phyloP scores from a whole-genome alignment of 2,113 vertebrate species.

The Actinemys pallida region DNA sequence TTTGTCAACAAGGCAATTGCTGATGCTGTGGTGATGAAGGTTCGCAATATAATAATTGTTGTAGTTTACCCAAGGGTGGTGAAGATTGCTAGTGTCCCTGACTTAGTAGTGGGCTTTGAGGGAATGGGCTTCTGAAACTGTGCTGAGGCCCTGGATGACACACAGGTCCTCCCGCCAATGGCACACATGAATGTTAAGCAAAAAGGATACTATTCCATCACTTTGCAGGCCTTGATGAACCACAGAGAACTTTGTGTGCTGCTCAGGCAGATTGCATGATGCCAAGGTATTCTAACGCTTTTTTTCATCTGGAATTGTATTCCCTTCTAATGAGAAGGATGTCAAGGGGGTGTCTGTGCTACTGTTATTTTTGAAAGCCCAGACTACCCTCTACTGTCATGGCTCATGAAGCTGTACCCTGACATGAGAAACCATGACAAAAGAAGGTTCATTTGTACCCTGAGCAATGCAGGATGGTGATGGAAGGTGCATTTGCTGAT shows the following conservation, averaged over 20 bases:
- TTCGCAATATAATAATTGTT: not conserved
- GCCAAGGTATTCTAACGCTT: no score
- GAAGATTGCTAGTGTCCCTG: not conserved
- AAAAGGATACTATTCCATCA: no score
- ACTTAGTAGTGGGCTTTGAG: not conserved
- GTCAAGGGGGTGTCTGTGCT: no score
- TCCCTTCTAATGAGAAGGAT: no score
- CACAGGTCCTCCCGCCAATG: rapidly evolving
- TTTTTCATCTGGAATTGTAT: no score
- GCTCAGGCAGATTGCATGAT: not conserved
- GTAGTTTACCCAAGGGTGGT: not conserved
- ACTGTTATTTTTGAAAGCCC: no score
- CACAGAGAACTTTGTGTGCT: not conserved
- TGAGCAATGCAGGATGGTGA: not conserved
- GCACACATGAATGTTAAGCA: no score
- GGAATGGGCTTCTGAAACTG: not conserved
- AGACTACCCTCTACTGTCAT: no score
- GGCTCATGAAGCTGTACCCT: not conserved
- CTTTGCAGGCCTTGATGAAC: not conserved
- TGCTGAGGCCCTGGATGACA: not conserved
- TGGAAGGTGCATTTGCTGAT: not conserved
- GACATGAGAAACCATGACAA: not conserved
- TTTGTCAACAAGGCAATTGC: no score
- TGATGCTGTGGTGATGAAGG: not conserved
- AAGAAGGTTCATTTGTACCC: not conserved